Evolutionary conservation across 2,113 vertebrate species (phyloP).

Genomic region (Fregetta grallaria): DNA sequence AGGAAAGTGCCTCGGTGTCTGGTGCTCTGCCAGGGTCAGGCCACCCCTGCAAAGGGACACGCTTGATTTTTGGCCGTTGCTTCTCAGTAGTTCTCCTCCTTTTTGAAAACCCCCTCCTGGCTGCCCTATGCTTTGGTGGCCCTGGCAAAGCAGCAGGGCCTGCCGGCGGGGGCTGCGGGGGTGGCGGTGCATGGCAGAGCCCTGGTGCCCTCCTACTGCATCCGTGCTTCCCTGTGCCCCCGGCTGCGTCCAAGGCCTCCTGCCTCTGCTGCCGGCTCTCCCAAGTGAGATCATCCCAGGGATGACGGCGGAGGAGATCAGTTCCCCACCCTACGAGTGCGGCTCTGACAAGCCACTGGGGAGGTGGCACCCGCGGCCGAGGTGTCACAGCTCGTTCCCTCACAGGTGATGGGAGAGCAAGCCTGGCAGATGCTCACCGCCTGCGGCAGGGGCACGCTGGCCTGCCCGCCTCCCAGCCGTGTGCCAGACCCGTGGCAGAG

Average conservation of each 20-base stretch:
- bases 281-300: background rate
- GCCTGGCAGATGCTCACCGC: background rate
- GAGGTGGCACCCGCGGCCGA: background rate
- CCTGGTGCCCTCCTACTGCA: background rate
- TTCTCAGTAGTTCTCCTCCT: background rate
- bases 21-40: background rate
- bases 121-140: background rate
- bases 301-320: background rate
- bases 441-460: rapidly evolving
- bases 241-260: background rate
- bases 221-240: background rate
- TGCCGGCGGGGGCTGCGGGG: rapidly evolving
- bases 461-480: background rate
- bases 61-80: background rate
- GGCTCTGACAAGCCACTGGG: background rate
- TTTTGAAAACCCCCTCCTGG: background rate
- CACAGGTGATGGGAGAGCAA: rapidly evolving
- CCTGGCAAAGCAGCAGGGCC: background rate
- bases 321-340: rapidly evolving
- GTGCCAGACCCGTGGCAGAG: conserved; percentile 42
- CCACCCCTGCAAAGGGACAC: background rate
- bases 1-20: rapidly evolving
- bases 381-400: background rate
- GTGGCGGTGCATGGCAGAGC: background rate
- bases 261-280: background rate